Conservation (phyloP, 2,797 vertebrate species). For the Pangasius krempfi region DNA sequence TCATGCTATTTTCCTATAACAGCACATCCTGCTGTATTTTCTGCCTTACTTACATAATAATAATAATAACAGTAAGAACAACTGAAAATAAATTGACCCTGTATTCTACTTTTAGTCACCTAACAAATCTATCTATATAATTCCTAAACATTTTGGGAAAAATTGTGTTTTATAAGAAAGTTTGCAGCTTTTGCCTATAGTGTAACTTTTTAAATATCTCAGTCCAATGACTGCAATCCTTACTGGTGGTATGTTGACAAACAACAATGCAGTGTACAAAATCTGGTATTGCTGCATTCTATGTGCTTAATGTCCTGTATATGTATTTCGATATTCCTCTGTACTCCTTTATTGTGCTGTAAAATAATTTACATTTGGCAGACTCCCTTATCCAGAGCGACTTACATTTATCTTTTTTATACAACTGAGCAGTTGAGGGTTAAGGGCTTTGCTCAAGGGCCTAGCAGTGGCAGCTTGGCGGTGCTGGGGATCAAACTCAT, state of each 20-base stretch:
- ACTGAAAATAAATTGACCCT: not conserved
- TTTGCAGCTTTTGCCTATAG: not conserved
- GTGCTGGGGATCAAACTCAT: too few species aligned
- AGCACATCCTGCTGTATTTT: too few species aligned
- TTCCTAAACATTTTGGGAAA: not conserved
- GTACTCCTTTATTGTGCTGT: not conserved
- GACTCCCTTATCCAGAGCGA: too few species aligned
- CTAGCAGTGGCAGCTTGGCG: too few species aligned
- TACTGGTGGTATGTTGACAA: not conserved
- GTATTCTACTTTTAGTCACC: not conserved
- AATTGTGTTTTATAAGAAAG: not conserved
- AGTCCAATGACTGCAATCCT: not conserved
- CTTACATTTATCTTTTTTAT: too few species aligned
- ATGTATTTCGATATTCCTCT: slow-evolving; percentile 7
- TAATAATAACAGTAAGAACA: not conserved
- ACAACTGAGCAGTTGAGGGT: too few species aligned
- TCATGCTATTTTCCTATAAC: too few species aligned
- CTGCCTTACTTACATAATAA: not conserved
- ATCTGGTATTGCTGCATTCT: slow-evolving; percentile 11
- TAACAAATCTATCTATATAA: not conserved
- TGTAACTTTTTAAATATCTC: not conserved
- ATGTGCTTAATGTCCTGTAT: not conserved
- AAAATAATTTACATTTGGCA: too few species aligned
- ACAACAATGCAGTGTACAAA: not conserved
- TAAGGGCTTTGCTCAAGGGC: too few species aligned